phyloP scores from a whole-genome alignment of 2,797 vertebrate genomes.

The Hemibagrus guttatus region DNA sequence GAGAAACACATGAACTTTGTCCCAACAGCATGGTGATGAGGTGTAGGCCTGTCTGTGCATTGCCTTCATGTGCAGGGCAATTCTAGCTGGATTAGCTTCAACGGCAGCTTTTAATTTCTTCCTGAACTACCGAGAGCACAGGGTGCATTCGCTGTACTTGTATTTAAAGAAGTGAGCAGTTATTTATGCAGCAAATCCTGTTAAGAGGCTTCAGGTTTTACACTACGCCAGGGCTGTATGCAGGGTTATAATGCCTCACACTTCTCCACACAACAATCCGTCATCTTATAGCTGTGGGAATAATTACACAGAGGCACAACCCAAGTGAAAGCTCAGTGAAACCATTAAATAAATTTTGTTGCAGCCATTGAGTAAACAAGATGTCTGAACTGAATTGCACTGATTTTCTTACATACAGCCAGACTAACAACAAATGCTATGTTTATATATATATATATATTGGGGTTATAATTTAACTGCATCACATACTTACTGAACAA shows the following conservation, averaged over 20 bases:
- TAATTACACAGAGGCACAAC: neutral
- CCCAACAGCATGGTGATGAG: neutral
- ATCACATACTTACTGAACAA: neutral
- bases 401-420: neutral
- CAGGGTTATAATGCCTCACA: neutral
- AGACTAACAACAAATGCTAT: neutral
- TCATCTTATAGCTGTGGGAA: neutral
- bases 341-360: neutral
- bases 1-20: conserved; percentile 16
- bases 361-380: neutral
- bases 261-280: no score
- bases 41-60: neutral
- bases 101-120: neutral
- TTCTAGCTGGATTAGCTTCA: neutral
- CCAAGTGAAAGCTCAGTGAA: neutral
- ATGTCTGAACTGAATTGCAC: neutral
- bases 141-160: neutral
- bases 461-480: neutral
- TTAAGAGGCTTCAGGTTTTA: neutral
- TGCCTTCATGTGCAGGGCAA: neutral
- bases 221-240: neutral
- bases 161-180: neutral
- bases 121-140: neutral
- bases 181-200: neutral
- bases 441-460: no score